phyloP scores from a whole-genome alignment of 2,888 invertebrate genomes.

The Phaedon cochleariae region DNA sequence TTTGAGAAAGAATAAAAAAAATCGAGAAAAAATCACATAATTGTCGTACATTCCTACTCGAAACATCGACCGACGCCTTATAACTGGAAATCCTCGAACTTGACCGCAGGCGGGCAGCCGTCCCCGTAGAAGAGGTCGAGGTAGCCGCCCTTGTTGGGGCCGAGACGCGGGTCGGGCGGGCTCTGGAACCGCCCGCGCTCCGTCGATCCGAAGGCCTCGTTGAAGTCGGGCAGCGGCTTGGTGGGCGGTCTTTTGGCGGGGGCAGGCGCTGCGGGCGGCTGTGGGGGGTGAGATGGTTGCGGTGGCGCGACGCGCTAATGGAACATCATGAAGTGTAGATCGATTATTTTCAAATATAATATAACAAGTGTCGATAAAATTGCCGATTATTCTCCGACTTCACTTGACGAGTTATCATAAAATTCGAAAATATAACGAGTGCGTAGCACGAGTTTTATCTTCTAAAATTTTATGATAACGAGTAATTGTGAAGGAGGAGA shows the following conservation, averaged over 20 bases:
- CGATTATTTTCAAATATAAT: too few species aligned
- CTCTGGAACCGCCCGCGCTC: slow-evolving; percentile 80
- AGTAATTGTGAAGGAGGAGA: too few species aligned
- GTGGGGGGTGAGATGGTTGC: neutral
- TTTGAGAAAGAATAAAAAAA: too few species aligned
- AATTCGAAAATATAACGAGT: too few species aligned
- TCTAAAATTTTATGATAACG: too few species aligned
- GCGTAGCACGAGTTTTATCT: too few species aligned
- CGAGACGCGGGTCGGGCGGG: slow-evolving; percentile 57
- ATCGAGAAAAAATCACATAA: too few species aligned
- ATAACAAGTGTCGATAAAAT: too few species aligned
- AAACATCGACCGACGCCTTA: too few species aligned
- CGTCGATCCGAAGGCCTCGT: slow-evolving; percentile 86
- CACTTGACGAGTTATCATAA: too few species aligned
- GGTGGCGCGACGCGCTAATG: slow-evolving; percentile 12
- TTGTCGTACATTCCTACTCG: too few species aligned
- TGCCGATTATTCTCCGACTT: too few species aligned
- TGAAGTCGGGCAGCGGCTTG: slow-evolving; percentile 78
- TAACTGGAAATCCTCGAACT: slow-evolving; percentile 56
- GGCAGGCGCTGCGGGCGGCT: slow-evolving; percentile 10
- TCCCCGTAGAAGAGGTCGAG: slow-evolving; percentile 55
- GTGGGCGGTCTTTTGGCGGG: slow-evolving; percentile 42
- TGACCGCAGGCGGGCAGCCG: slow-evolving; percentile 35
- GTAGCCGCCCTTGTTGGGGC: slow-evolving; percentile 52
- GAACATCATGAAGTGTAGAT: neutral